Percentiles rank a stretch among this genome's conserved stretches.
These are phyloP conservation scores for Rhinoderma darwinii DNA, from an alignment of 2,113 vertebrate species.

Conservation along the genomic window DNA sequence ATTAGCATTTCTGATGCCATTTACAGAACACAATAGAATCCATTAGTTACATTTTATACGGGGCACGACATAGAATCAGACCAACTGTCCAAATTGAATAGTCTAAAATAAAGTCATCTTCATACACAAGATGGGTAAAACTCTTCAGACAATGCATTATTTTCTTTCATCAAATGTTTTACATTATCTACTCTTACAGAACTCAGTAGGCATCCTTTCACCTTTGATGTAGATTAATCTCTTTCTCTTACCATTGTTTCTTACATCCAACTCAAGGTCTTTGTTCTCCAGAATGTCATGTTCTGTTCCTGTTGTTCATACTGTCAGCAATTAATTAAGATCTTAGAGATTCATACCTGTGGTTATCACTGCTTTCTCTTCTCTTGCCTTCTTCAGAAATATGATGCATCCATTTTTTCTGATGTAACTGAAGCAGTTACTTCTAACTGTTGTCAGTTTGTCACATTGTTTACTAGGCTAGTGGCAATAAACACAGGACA, in stretches of 20 bases:
- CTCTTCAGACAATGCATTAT: neutral
- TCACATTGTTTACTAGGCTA: neutral
- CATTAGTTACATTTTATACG: too few species aligned
- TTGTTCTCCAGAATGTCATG: constrained; percentile 18
- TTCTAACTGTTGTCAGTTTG: neutral
- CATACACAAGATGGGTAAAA: neutral
- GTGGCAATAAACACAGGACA: neutral
- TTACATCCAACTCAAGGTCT: constrained; percentile 1
- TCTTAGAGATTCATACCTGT: neutral
- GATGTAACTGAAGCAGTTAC: neutral
- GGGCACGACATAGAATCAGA: too few species aligned
- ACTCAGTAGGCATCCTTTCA: constrained; percentile 18
- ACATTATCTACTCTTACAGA: constrained; percentile 23
- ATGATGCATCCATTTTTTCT: neutral
- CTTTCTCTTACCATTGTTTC: constrained; percentile 21
- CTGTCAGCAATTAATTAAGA: constrained; percentile 20
- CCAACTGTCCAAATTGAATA: neutral
- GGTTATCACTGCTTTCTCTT: constrained; percentile 10
- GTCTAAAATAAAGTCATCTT: neutral
- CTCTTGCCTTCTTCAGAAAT: neutral
- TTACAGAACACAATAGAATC: too few species aligned
- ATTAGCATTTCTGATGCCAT: neutral
- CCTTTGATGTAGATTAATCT: constrained; percentile 39
- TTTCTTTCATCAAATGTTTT: neutral
- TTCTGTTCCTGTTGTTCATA: constrained; percentile 25